A percentile compares a stretch with the other conserved stretches of the same genome.
Conservation (phyloP, 2,797 vertebrate species). For the Sebastes minor region DNA sequence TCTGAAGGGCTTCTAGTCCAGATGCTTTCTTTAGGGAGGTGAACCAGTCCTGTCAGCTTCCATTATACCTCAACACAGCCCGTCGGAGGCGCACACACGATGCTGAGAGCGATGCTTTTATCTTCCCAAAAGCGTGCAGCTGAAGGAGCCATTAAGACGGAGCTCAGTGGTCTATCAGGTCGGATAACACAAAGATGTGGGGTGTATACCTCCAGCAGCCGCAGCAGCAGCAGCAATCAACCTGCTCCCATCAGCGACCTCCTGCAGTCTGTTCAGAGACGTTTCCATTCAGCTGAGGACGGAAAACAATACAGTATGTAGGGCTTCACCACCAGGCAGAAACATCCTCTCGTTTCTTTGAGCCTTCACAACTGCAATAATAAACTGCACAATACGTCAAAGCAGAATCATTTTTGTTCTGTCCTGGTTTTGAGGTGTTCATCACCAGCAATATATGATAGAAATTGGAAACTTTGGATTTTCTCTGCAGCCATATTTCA, state of each 20-base stretch:
- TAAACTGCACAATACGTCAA: neutral
- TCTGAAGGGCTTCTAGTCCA: neutral
- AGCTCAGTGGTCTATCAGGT: neutral
- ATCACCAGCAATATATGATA: neutral
- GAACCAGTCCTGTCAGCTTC: slow-evolving; percentile 3
- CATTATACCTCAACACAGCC: neutral
- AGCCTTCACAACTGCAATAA: neutral
- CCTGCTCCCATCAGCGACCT: neutral
- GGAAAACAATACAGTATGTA: neutral
- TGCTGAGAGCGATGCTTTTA: slow-evolving; percentile 13
- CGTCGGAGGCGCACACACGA: neutral
- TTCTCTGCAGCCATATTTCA: fast-evolving
- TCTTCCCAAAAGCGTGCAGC: slow-evolving; percentile 10
- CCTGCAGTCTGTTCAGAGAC: neutral
- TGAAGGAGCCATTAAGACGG: slow-evolving; percentile 8
- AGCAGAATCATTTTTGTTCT: neutral
- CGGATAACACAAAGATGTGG: neutral
- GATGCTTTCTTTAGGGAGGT: slow-evolving; percentile 1
- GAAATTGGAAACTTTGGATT: neutral
- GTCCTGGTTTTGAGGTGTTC: neutral
- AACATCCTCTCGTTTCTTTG: neutral
- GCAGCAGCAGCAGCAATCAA: neutral
- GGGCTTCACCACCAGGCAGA: neutral
- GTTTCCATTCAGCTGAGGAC: slow-evolving; percentile 1
- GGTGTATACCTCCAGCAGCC: neutral